Evolutionary conservation across 2,113 vertebrate species (phyloP).

Genomic region (Lamprotornis superbus): DNA sequence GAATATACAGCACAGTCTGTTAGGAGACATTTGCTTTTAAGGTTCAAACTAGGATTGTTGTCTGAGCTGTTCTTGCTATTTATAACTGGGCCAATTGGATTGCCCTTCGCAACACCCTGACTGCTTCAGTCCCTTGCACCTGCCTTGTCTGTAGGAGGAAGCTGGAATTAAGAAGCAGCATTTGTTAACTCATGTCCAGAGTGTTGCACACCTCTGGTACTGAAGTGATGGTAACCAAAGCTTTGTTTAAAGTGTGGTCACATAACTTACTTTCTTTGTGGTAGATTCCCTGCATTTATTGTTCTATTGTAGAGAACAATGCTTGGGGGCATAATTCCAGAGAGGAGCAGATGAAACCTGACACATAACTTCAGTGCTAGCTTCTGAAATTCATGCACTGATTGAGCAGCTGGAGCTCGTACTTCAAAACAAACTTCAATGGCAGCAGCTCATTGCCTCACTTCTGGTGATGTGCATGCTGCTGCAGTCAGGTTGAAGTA

Average conservation of each 20-base stretch:
- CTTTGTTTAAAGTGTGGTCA: background rate
- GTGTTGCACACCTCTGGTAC: background rate
- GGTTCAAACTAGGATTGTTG: background rate
- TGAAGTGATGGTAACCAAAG: background rate
- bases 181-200: background rate
- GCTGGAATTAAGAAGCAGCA: background rate
- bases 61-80: background rate
- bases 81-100: background rate
- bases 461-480: background rate
- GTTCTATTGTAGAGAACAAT: background rate
- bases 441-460: background rate
- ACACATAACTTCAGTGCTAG: background rate
- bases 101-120: background rate
- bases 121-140: background rate
- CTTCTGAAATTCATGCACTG: background rate
- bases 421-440: background rate
- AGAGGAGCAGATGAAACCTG: background rate
- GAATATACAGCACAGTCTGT: background rate
- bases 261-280: background rate
- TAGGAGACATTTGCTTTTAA: background rate
- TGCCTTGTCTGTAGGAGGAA: background rate
- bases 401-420: background rate
- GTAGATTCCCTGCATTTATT: background rate
- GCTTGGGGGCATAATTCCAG: accelerated
- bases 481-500: background rate